phyloP scores from a whole-genome alignment of 2,797 vertebrate genomes.

The Pangasius krempfi region DNA sequence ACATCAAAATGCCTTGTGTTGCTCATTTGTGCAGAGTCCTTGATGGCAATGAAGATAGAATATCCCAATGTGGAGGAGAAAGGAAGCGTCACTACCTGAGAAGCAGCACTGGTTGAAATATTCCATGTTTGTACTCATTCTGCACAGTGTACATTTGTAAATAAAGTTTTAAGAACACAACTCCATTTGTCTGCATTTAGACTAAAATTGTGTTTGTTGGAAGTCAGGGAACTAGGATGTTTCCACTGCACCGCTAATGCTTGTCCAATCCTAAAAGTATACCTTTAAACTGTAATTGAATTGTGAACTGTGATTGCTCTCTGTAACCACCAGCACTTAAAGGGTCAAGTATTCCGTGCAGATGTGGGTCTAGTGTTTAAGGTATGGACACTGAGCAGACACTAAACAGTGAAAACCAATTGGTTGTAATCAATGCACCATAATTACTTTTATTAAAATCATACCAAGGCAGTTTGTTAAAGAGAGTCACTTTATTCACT shows the following conservation, averaged over 20 bases:
- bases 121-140: background rate
- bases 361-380: background rate
- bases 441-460: background rate
- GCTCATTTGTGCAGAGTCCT: conserved; percentile 72
- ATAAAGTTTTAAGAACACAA: background rate
- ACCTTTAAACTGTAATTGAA: background rate
- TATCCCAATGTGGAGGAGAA: conserved; percentile 75
- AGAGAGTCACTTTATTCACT: conserved; percentile 17
- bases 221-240: too few relatives aligned
- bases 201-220: background rate
- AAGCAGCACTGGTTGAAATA: background rate
- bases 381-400: background rate
- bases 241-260: background rate
- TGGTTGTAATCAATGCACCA: background rate
- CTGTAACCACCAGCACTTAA: background rate
- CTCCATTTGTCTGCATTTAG: background rate
- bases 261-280: background rate
- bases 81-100: conserved; percentile 74
- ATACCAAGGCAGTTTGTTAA: background rate
- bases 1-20: background rate
- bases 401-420: background rate
- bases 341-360: background rate
- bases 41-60: conserved; percentile 84
- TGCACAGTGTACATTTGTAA: conserved; percentile 46
- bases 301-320: background rate